Evolutionary conservation across 2,113 vertebrate genomes (phyloP).

Genomic region (Baryphthengus martii): DNA sequence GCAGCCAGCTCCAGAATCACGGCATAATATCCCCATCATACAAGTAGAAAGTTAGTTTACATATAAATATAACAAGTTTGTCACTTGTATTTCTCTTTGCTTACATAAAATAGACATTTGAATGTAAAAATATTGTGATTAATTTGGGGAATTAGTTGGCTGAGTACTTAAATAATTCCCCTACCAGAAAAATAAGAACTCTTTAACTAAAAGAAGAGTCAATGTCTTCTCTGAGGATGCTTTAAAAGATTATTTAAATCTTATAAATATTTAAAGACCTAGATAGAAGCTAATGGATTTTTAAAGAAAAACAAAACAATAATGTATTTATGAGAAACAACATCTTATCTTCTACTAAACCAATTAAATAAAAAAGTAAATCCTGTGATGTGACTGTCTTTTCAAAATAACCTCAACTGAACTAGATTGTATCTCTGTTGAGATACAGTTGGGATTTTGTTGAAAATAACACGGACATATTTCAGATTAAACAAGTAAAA

Average conservation of each 20-base stretch:
- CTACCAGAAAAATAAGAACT: neutral
- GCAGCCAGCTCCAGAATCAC: neutral
- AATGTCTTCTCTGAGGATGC: neutral
- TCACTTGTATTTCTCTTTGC: neutral
- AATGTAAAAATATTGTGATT: constrained; percentile 33
- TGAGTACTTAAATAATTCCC: neutral
- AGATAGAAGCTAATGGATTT: neutral
- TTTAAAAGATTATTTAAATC: constrained; percentile 32
- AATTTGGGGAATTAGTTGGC: neutral
- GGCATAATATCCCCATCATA: neutral
- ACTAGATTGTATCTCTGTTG: neutral
- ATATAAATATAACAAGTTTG: neutral
- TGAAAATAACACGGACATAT: neutral
- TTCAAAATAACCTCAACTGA: neutral
- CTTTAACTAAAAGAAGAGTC: neutral
- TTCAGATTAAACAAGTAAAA: neutral
- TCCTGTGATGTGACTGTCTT: neutral
- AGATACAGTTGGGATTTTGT: neutral
- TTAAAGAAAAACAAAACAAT: neutral
- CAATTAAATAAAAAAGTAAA: neutral
- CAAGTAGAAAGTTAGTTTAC: neutral
- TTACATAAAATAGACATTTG: neutral
- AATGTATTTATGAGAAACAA: neutral
- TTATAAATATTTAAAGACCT: constrained; percentile 38
- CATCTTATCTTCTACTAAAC: neutral